Base-by-base conservation (phyloP, 2,888 invertebrate species). In the Hirtodrosophila trivittata region DNA sequence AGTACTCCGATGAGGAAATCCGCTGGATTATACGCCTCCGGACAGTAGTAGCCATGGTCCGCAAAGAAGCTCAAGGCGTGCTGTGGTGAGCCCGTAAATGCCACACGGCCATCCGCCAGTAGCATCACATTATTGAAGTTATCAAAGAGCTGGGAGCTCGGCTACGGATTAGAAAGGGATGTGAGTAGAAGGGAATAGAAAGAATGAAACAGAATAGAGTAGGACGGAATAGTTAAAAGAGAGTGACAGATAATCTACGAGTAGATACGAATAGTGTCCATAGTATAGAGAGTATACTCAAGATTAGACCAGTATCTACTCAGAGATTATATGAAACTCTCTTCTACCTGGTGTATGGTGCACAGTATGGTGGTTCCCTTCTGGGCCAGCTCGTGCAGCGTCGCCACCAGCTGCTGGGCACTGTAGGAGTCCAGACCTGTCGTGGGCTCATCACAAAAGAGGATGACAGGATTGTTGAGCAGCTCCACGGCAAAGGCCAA, bases 391-490 rank as follows among this genome's bases (percentile, higher is more conserved):
- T 92, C 91, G 21, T 94, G 93, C 82, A 96, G 92, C 46, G 95
- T 92, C 4, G 92, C 92, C 54, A 96, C 94, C 55, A 98, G 92
- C 88, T 95, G 96, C 88, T 95, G 95, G 0, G 98, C 98, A 88
- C 97, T 97, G 84, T 94, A 97, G 0, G 97, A 97, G 89, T 99
- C 98, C 54, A 95, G 89, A 0, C 98, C 97, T 0, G 98, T 98
- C 0, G 98, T 98, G 5, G 98, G 98, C 88, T 99, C 98, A 87
- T 99, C 98, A 88, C 97, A 96, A 91, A 98, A 98, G 33, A 99
- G 91, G 28, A 99, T 92, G 0, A 95, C 94, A 0, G 98, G 98
- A 91, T 98, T 96, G 33, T 97, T 97, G 50, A 98, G 90, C 30
- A 91, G 58, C 95, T 98, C 98, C 0, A 97, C 95, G 3, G 98